Evolutionary conservation across 2,113 vertebrate species (phyloP), one percentile per base, ranked within the genome.

Genomic region (Oreochromis spilurus): DNA sequence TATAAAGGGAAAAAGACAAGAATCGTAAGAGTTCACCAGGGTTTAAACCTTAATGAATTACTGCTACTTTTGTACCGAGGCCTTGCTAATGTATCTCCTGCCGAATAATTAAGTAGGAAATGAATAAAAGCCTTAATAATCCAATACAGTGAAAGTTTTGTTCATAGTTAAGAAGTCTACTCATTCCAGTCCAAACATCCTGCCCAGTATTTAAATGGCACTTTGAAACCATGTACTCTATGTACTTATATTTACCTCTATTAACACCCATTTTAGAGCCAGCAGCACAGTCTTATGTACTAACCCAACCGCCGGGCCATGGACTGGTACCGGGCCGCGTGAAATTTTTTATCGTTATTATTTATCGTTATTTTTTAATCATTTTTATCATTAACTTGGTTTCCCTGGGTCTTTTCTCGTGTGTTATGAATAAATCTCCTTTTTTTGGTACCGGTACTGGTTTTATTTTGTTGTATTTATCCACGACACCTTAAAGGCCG

Each of bases 331-430:
- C 29, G 13, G 55, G 13, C 24, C 1, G 1, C 5, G 43, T 45
- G 45, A 48, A 48, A 48, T 48, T 48, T 50, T 48, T 48, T 50
- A 17, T 17, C 7, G 1, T 48, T 48, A 17, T 48, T 48, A 5
- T 54, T 48, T 48, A 17, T 48, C 17, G 5, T 54, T 54, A 54
- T 54, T 55, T 55, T 13, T 24, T 24, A 55, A 57, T 57, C 0
- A 29, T 57, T 57, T 57, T 57, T 29, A 57, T 57, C 0, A 7
- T 57, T 57, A 57, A 57, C 24, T 29, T 2, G 0, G 13, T 57
- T 29, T 57, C 4, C 24, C 9, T 29, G 13, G 55, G 7, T 57
- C 54, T 57, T 57, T 57, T 57, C 12, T 0, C 0, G 54, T 57
- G 54, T 57, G 54, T 29, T 57, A 14, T 57, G 12, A 57, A 57